phyloP scores from a whole-genome alignment of 2,888 invertebrate species.

The Anthoptus insignis region DNA sequence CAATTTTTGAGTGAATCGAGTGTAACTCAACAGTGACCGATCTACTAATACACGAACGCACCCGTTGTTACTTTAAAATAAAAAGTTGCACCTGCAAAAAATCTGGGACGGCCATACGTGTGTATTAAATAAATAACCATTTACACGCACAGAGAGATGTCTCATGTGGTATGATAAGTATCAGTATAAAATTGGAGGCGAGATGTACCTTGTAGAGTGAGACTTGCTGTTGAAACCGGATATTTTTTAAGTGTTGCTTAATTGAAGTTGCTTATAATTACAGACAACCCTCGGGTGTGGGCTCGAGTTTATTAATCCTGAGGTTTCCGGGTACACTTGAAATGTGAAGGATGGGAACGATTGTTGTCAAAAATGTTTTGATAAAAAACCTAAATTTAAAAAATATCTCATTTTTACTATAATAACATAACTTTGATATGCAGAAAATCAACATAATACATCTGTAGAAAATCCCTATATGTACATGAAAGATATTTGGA shows the following conservation, averaged over 20 bases:
- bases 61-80: conserved; percentile 12
- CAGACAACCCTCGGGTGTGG: conserved; percentile 7
- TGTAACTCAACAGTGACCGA: not conserved
- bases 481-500: no score
- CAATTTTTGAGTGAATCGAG: no score
- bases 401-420: no score
- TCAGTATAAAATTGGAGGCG: conserved; percentile 31
- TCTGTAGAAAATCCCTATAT: no score
- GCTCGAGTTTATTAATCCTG: conserved; percentile 44
- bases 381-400: no score
- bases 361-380: no score
- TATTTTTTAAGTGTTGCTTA: conserved; percentile 38
- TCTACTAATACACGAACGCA: not conserved
- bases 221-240: conserved; percentile 34
- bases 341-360: conserved; percentile 42
- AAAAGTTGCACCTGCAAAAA: conserved; percentile 19
- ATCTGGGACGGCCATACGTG: conserved; percentile 20
- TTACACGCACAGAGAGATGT: conserved; percentile 28
- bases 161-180: conserved; percentile 35
- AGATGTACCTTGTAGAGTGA: conserved; percentile 30
- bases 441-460: no score
- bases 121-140: conserved; percentile 33
- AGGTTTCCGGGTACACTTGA: conserved; percentile 28
- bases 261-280: conserved; percentile 35
- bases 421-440: no score